A percentile compares a stretch with the other conserved stretches of the same genome.
Conservation (phyloP, 2,113 vertebrate genomes). For the Colistium nudipinnis region DNA sequence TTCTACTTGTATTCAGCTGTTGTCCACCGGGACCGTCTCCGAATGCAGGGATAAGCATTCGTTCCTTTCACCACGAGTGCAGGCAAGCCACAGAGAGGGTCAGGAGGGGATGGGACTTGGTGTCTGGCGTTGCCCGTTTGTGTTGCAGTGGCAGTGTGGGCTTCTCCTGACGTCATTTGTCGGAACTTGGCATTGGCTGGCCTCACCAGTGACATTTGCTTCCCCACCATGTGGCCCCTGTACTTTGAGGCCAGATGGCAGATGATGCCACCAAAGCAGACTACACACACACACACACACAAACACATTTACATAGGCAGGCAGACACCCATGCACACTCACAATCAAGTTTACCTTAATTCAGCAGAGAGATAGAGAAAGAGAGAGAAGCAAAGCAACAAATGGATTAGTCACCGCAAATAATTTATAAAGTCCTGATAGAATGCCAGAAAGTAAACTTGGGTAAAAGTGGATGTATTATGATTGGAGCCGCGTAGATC, state of each 20-base stretch:
- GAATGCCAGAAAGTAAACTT: constrained; percentile 77
- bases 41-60: constrained; percentile 36
- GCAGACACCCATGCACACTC: constrained; percentile 5
- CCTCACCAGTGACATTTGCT: constrained; percentile 79
- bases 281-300: constrained; percentile 57
- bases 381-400: constrained; percentile 41
- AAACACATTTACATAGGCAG: constrained; percentile 18
- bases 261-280: constrained; percentile 72
- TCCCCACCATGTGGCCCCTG: constrained; percentile 76
- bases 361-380: constrained; percentile 39
- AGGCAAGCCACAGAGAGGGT: constrained; percentile 33
- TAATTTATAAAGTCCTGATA: constrained; percentile 78
- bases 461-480: constrained; percentile 74
- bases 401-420: constrained; percentile 73
- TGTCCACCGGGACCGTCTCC: constrained; percentile 1
- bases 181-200: constrained; percentile 68
- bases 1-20: constrained; percentile 18
- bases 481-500: constrained; percentile 72
- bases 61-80: constrained; percentile 44
- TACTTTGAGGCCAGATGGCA: constrained; percentile 80
- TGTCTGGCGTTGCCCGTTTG: constrained; percentile 49
- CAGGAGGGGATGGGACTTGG: constrained; percentile 27
- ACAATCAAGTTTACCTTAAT: constrained; percentile 55
- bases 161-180: constrained; percentile 73
- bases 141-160: constrained; percentile 51